Conservation (phyloP, 2,888 invertebrate species). For the Crocallis elinguaria region DNA sequence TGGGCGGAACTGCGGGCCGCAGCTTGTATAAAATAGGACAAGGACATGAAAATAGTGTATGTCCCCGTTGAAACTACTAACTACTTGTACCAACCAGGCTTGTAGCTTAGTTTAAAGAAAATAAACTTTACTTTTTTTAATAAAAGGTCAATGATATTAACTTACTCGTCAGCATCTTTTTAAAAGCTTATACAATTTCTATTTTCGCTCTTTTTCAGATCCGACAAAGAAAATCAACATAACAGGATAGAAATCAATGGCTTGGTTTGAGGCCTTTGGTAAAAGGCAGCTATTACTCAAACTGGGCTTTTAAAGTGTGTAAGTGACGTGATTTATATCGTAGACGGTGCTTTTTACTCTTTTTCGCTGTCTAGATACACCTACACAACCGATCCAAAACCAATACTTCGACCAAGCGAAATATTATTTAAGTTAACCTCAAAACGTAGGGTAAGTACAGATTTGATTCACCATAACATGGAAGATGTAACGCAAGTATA, state of each 20-base stretch:
- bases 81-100: no score
- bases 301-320: slow-evolving; percentile 66
- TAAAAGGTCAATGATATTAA: no score
- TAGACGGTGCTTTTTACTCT: slow-evolving; percentile 59
- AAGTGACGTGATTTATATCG: slow-evolving; percentile 67
- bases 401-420: neutral
- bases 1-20: no score
- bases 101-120: no score
- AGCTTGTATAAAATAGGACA: no score
- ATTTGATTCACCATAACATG: no score
- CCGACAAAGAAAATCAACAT: slow-evolving; percentile 41
- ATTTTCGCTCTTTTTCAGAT: slow-evolving; percentile 18
- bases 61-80: no score
- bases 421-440: no score
- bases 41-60: no score
- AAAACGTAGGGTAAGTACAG: no score
- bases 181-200: slow-evolving; percentile 12
- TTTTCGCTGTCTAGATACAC: slow-evolving; percentile 31
- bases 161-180: neutral
- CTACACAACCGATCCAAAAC: neutral
- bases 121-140: no score
- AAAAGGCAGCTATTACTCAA: slow-evolving; percentile 65
- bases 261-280: slow-evolving; percentile 45
- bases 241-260: slow-evolving; percentile 49
- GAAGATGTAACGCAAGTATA: no score